Conservation (phyloP, 1,140 invertebrate species). For the Nasonia longicornis region DNA sequence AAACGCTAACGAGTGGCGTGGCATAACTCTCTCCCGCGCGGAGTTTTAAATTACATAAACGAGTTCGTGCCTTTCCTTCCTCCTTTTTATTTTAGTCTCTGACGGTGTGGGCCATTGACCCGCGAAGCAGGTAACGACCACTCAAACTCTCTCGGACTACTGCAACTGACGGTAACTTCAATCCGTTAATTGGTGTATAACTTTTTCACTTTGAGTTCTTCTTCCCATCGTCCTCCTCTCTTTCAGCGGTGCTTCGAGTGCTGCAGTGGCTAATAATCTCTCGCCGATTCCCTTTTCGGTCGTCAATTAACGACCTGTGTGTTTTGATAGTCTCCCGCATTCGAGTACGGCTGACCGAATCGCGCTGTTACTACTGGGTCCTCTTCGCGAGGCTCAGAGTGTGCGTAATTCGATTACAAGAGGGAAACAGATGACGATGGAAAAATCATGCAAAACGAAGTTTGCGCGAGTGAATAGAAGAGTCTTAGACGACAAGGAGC, state of each 20-base stretch:
- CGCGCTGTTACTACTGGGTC: background rate
- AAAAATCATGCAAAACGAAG: slow-evolving; percentile 68
- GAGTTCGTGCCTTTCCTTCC: slow-evolving; percentile 18
- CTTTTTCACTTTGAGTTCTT: slow-evolving; percentile 50
- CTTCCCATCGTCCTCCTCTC: background rate
- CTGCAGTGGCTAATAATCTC: background rate
- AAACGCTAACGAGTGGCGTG: slow-evolving; percentile 17
- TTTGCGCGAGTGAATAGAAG: slow-evolving; percentile 62
- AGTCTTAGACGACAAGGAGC: background rate
- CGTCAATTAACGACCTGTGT: background rate
- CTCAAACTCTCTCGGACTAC: slow-evolving; percentile 50
- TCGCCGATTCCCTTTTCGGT: background rate
- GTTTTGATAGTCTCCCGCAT: background rate
- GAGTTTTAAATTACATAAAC: slow-evolving; percentile 47
- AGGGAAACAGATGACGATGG: slow-evolving; percentile 54
- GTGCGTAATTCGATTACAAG: slow-evolving; percentile 10
- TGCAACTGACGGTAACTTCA: slow-evolving; percentile 61
- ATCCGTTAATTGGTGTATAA: slow-evolving; percentile 63
- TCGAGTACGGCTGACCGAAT: background rate
- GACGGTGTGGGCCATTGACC: slow-evolving; percentile 51
- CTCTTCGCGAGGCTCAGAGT: slow-evolving; percentile 21
- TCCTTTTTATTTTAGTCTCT: slow-evolving; percentile 35
- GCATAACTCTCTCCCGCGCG: background rate
- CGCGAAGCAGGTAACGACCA: slow-evolving; percentile 47
- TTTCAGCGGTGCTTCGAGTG: background rate